Conservation (phyloP, 2,888 invertebrate species). For the Tromatobia lineatoria region DNA sequence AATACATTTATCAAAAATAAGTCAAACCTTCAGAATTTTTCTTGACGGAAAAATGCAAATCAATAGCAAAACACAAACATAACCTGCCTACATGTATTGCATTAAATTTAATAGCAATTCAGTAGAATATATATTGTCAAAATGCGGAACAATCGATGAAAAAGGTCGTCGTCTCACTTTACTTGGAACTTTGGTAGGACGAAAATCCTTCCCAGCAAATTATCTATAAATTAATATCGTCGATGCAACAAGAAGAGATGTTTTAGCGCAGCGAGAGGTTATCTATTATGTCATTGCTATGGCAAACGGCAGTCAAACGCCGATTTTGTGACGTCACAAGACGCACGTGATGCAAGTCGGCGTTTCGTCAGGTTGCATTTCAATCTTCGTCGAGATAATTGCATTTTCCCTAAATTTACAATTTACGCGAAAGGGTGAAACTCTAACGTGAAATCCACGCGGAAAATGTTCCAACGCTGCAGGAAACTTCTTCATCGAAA, state of each 20-base stretch:
- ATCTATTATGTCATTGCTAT: neutral
- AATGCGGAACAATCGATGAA: neutral
- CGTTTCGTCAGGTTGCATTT: neutral
- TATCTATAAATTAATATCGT: neutral
- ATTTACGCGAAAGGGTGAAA: too few species aligned
- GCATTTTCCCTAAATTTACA: neutral
- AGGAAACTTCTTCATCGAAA: neutral
- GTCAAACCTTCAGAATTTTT: neutral
- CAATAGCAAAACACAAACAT: neutral
- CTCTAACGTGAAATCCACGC: neutral
- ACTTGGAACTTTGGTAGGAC: neutral
- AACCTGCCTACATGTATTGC: neutral
- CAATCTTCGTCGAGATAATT: too few species aligned
- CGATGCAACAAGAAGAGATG: neutral
- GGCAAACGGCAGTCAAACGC: neutral
- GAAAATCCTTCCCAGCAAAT: neutral
- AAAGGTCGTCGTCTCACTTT: neutral
- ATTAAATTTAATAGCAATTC: neutral
- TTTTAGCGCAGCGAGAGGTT: neutral
- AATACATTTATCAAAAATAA: too few species aligned
- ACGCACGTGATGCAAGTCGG: slow-evolving; percentile 5
- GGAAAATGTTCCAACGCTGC: slow-evolving; percentile 26
- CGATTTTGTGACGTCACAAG: neutral
- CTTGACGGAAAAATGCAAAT: neutral
- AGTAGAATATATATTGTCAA: neutral